Evolutionary conservation across 2,797 vertebrate species (phyloP), one percentile per base, ranked within the genome.

Genomic region (Mormyrus hasselquistii): DNA sequence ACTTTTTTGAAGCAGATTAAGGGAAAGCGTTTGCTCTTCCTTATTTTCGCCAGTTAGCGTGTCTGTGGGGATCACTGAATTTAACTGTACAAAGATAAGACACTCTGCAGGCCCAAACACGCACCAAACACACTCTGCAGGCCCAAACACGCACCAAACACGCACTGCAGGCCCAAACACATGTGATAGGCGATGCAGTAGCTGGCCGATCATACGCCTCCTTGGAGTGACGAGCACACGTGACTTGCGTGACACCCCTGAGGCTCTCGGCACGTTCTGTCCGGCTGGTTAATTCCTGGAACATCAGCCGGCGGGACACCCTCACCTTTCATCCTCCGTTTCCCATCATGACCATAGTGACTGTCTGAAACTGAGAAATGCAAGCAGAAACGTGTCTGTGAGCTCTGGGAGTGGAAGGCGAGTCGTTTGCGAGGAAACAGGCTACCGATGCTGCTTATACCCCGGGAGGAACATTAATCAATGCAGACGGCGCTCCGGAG

Each of bases 11-110:
- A 91, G 89, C 87, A 90, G 90, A 92, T 93, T 91, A 89, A 92
- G 93, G 93, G 89, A 91, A 92, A 93, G 92, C 88, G 92, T 92
- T 76, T 79, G 73, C 34, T 79, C 41, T 79, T 79, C 41, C 41
- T 79, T 38, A 41, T 79, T 79, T 44, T 79, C 38, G 8, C 38
- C 73, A 79, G 73, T 7, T 79, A 41, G 38, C 5, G 65, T 44
- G 73, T 79, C 73, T 79, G 69, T 1, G 29, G 65, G 65, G 65
- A 73, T 73, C 65, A 38, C 29, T 73, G 65, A 38, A 38, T 73
- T 38, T 73, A 73, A 73, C 65, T 34, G 65, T 73, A 38, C 29
- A 73, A 38, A 73, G 65, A 38, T 73, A 73, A 69, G 65, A 73
- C 29, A 14, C 65, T 69, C 25, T 16, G 29, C 29, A 38, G 29